Conservation (phyloP, 1,140 invertebrate species). For the Drosophila elegans region DNA sequence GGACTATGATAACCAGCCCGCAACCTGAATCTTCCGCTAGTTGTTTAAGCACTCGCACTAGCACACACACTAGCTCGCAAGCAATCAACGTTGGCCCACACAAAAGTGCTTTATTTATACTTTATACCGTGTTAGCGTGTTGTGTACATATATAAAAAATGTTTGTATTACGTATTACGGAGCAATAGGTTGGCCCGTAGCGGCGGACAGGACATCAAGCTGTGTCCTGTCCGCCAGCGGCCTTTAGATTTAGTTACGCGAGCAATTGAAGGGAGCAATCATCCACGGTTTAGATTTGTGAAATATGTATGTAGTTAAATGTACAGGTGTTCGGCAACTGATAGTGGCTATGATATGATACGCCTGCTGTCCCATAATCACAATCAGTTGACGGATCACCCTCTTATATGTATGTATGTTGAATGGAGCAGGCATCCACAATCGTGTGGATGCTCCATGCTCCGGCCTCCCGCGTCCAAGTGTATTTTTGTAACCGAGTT, state of each 20-base stretch:
- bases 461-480: constrained; percentile 33
- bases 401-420: constrained; percentile 26
- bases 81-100: constrained; percentile 42
- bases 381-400: background rate
- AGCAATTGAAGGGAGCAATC: constrained; percentile 50
- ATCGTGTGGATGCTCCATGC: constrained; percentile 15
- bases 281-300: constrained; percentile 35
- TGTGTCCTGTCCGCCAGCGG: constrained; percentile 10
- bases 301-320: constrained; percentile 21
- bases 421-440: constrained; percentile 13
- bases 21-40: constrained; percentile 69
- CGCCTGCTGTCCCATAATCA: background rate
- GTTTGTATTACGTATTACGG: constrained; percentile 39
- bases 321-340: background rate
- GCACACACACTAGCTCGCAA: constrained; percentile 29
- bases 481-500: constrained; percentile 74
- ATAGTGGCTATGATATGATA: constrained; percentile 1
- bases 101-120: constrained; percentile 51
- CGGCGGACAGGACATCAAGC: constrained; percentile 21
- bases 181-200: constrained; percentile 36
- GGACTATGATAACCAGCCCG: constrained; percentile 19
- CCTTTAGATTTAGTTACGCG: constrained; percentile 69
- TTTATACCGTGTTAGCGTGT: constrained; percentile 23
- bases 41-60: constrained; percentile 52
- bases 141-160: constrained; percentile 46